A percentile compares a stretch with the other conserved stretches of the same genome.
Conservation (phyloP, 1,140 invertebrate species). For the Leguminivora glycinivorella region DNA sequence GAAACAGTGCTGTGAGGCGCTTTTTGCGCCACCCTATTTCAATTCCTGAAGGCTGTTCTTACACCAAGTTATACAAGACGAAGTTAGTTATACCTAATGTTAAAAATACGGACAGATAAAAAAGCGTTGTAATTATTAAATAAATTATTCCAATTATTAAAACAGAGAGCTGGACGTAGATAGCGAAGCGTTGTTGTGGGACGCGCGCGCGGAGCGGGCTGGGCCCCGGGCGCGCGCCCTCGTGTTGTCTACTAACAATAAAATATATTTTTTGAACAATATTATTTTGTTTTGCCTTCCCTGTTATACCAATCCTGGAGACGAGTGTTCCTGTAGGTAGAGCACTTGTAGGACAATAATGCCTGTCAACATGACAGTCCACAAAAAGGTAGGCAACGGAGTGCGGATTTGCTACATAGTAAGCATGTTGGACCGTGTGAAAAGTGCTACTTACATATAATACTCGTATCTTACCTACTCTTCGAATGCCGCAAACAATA, state of each 20-base stretch:
- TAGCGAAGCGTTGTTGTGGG: constrained; percentile 76
- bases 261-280: constrained; percentile 79
- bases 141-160: constrained; percentile 81
- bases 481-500: too few species aligned
- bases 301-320: not conserved
- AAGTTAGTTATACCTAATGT: constrained; percentile 78
- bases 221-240: constrained; percentile 71
- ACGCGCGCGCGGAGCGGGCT: constrained; percentile 73
- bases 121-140: constrained; percentile 80
- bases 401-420: too few species aligned
- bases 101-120: constrained; percentile 77
- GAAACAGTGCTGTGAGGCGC: constrained; percentile 92
- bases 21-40: constrained; percentile 74
- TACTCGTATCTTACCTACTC: too few species aligned
- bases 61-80: constrained; percentile 79
- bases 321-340: too few species aligned
- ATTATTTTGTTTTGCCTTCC: constrained; percentile 47
- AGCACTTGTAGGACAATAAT: too few species aligned
- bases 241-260: constrained; percentile 78
- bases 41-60: constrained; percentile 79
- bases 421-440: too few species aligned
- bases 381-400: too few species aligned
- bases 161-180: constrained; percentile 74
- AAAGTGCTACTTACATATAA: too few species aligned
- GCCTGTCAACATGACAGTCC: too few species aligned